A percentile compares a stretch with the other conserved stretches of the same genome.
phyloP scores from a whole-genome alignment of 2,113 vertebrate species.

The Holacanthus passer region DNA sequence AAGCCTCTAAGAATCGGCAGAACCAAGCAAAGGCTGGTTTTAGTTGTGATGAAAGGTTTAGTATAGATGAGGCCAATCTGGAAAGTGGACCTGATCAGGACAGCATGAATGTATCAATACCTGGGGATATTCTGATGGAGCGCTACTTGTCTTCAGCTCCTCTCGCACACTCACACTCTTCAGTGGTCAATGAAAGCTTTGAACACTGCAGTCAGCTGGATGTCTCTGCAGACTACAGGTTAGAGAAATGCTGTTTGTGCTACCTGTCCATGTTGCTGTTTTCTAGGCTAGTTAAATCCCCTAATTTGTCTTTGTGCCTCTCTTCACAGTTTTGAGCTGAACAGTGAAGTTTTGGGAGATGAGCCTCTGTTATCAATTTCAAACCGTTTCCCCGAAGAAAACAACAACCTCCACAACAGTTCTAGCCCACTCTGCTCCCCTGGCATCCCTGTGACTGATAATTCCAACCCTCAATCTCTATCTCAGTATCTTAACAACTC shows the following conservation, averaged over 20 bases:
- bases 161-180: constrained; percentile 59
- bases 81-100: constrained; percentile 47
- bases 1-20: constrained; percentile 66
- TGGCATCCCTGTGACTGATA: background rate
- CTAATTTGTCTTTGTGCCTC: constrained; percentile 7
- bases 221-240: constrained; percentile 74
- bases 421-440: constrained; percentile 8
- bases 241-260: background rate
- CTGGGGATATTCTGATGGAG: constrained; percentile 79
- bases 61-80: constrained; percentile 20
- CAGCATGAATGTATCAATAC: constrained; percentile 36
- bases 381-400: constrained; percentile 49
- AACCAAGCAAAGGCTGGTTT: constrained; percentile 60
- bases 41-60: constrained; percentile 28
- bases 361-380: constrained; percentile 71
- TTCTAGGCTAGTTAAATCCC: background rate
- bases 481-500: constrained; percentile 55
- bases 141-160: constrained; percentile 82
- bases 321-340: constrained; percentile 76
- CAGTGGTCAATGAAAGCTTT: constrained; percentile 58
- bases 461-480: constrained; percentile 14
- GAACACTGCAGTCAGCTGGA: constrained; percentile 76
- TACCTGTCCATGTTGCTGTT: background rate
- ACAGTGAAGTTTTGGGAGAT: constrained; percentile 78
- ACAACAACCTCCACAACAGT: background rate